Base-by-base conservation (phyloP, 2,888 invertebrate species). In the Sarcophaga subvicina region DNA sequence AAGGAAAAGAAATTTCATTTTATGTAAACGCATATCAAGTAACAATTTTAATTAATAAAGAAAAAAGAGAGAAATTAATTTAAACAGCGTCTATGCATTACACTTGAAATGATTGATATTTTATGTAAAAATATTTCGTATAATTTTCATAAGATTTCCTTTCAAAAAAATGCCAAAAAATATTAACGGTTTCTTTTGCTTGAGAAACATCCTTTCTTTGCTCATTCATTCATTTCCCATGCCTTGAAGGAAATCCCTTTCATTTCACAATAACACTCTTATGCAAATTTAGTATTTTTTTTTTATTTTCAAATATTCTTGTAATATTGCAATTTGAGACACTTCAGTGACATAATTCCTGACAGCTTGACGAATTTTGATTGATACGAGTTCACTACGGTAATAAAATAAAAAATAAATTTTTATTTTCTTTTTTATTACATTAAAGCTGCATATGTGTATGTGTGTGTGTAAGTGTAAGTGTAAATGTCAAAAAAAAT, bases 321-420 rank as follows among this genome's bases (percentile, higher is more conserved):
- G 79, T 84, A 85, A 83, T 80, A 75, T 84, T 91, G 92, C 92
- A 92, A 92, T 92, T 91, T 92, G 92, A 92, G 91, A 90, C 86
- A 91, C 90, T 89, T 89, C 90, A 90, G 89, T 92, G 92, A 92
- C 92, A 92, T 92, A 92, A 92, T 92, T 92, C 91, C 89, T 89
- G 91, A 91, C 92, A 91, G 91, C 89, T 89, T 90, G 90, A 92
- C 92, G 92, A 92, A 92, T 90, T 91, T 91, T 92, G 92, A 92
- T 92, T 92, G 92, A 92, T 92, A 90, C 88, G 90, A 87, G 86
- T 87, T 86, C 89, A 88, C 20, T 69, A 37, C 37, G 37, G 37
- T 63, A 64, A 37, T 11, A 75, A 45, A 37, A 20, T 3, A 72
- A 45, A 72, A 45, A 14, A 25, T 25, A 3, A 47, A 25, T 5